Evolutionary conservation across 2,113 vertebrate species (phyloP).

Genomic region (Epinephelus moara): DNA sequence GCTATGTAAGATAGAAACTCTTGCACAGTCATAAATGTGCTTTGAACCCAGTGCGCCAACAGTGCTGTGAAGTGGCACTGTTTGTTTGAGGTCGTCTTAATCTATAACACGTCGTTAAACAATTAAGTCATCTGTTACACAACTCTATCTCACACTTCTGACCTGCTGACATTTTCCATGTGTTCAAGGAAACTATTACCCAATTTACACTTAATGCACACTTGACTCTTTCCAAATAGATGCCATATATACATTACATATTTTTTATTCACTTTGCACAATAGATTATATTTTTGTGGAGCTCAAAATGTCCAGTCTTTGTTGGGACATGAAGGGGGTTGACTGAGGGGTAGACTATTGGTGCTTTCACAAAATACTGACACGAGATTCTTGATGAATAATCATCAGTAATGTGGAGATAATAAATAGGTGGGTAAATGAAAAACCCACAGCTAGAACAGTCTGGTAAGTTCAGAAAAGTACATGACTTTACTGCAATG

Average conservation of each 20-base stretch:
- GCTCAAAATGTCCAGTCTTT: neutral
- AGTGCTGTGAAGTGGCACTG: neutral
- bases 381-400: too few species aligned
- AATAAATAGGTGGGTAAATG: too few species aligned
- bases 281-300: neutral
- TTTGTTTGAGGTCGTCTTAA: neutral
- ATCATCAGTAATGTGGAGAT: too few species aligned
- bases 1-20: neutral
- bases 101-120: conserved; percentile 16
- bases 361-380: too few species aligned
- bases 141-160: neutral
- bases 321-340: neutral
- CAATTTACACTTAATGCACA: neutral
- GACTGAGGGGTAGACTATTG: too few species aligned
- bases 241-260: neutral
- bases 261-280: neutral
- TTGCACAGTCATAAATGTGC: conserved; percentile 8
- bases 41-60: neutral
- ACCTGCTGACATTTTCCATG: conserved; percentile 3
- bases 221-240: neutral
- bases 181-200: neutral
- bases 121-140: conserved; percentile 31
- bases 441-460: too few species aligned
- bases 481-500: too few species aligned
- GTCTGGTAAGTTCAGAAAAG: too few species aligned